phyloP scores from a whole-genome alignment of 2,113 vertebrate species.

The Neogale vison region DNA sequence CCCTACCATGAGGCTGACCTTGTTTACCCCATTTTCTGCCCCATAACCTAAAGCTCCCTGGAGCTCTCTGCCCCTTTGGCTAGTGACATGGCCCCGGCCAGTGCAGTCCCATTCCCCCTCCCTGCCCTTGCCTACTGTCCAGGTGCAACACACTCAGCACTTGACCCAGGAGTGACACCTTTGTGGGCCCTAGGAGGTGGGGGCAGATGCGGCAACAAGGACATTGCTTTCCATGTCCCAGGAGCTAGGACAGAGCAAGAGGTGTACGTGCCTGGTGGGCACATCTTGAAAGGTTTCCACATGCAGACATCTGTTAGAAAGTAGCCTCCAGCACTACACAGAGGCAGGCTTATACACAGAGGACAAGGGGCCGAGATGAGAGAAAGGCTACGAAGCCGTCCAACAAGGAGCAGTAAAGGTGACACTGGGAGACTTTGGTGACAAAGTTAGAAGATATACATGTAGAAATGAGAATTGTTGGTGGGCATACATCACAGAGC shows the following conservation, averaged over 20 bases:
- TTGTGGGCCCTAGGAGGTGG: fast-evolving
- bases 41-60: fast-evolving
- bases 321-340: fast-evolving
- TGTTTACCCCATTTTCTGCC: neutral
- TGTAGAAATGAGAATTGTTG: fast-evolving
- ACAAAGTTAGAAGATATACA: too few relatives aligned
- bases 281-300: neutral
- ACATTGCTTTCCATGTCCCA: fast-evolving
- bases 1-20: neutral
- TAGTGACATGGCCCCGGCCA: fast-evolving
- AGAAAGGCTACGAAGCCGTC: fast-evolving
- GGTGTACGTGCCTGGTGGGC: fast-evolving
- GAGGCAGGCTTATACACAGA: fast-evolving
- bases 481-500: too few relatives aligned
- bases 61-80: too few relatives aligned
- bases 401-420: fast-evolving
- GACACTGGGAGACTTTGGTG: fast-evolving
- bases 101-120: fast-evolving
- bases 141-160: neutral
- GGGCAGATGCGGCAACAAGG: neutral
- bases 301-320: fast-evolving
- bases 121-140: fast-evolving
- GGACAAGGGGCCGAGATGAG: neutral
- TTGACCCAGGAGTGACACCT: too few relatives aligned
- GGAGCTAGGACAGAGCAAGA: fast-evolving